A percentile compares a stretch with the other conserved stretches of the same genome.
Conservation (phyloP, 2,113 vertebrate species). For the Cyanoderma ruficeps region DNA sequence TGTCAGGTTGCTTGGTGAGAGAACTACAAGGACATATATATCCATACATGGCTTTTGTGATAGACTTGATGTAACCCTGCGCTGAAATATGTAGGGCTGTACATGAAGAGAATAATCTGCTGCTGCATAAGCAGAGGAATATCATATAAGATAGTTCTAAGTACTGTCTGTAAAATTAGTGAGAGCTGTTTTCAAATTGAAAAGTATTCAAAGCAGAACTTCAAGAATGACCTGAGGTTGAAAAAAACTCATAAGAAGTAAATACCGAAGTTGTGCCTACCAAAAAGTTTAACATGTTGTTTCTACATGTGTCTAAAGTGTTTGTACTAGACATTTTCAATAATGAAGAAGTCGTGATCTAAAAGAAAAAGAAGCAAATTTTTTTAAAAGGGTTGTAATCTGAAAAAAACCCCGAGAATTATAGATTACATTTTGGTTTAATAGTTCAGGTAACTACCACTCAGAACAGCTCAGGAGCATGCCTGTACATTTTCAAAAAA, state of each 20-base stretch:
- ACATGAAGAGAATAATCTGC: not conserved
- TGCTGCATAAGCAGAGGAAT: not conserved
- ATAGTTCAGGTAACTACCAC: not conserved
- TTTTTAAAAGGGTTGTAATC: not conserved
- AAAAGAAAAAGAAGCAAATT: not conserved
- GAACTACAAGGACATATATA: not conserved
- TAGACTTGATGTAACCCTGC: not conserved
- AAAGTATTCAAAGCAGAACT: not conserved
- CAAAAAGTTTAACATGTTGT: not conserved
- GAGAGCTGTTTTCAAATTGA: not conserved
- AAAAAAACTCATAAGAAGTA: not conserved
- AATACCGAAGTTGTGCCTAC: not conserved
- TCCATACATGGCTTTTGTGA: not conserved
- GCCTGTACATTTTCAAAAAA: not conserved
- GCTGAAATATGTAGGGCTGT: not conserved
- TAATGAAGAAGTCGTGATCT: not conserved
- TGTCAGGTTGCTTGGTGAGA: not conserved
- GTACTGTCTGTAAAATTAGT: not conserved
- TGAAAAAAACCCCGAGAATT: not conserved
- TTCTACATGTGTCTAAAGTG: not conserved
- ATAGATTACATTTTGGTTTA: not conserved
- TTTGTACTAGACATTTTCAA: not conserved
- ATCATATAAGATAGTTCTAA: not conserved
- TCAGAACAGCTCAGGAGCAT: not conserved
- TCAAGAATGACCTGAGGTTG: not conserved